Base-by-base conservation (phyloP, 2,113 vertebrate species). In the Holacanthus passer region DNA sequence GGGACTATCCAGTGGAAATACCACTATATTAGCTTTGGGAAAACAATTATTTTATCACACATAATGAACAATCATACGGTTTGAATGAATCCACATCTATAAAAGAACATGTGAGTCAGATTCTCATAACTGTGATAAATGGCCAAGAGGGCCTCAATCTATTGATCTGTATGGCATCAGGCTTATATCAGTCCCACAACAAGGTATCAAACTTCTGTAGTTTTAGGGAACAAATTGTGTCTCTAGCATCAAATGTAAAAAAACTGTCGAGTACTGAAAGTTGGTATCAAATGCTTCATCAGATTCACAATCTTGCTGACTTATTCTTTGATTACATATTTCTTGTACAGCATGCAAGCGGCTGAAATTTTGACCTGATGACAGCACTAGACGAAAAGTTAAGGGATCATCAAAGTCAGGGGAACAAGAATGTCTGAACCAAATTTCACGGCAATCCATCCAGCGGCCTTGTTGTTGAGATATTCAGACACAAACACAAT, bases 1-100 rank as follows among this genome's bases (percentile, higher is more conserved):
- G 5, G 47, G 53, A 66, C 55, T 37, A 37, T 84, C 58, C 53
- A 39, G 20, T 67, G 68, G 69, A 87, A 89, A 82, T 56, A 63
- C 52, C 62, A 64, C 60, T 22, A 29, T 27, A 66, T 83, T 58
- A 60, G n/a, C 45, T 12, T 17, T 16, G 22, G 58, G 55, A 77
- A 70, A 59, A 52, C 47, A 66, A 64, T 64, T 29, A n/a, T 27
- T 70, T 83, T 58, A 65, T 66, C 43, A 53, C 31, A 79, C 41
- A 35, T 35, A 41, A 47, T 76, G 9, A 70, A 80, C 22, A 70
- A 50, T 60, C 31, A 22, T 35, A 69, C 53, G 20, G 32, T 65
- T 27, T 53, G 43, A 58, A 87, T 58, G 20, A n/a, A 43, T 73
- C 55, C 39, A 59, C 27, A 63, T 67, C 27, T 62, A 48, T 32